Conservation (phyloP, 2,888 invertebrate genomes). For the Euphydryas editha region DNA sequence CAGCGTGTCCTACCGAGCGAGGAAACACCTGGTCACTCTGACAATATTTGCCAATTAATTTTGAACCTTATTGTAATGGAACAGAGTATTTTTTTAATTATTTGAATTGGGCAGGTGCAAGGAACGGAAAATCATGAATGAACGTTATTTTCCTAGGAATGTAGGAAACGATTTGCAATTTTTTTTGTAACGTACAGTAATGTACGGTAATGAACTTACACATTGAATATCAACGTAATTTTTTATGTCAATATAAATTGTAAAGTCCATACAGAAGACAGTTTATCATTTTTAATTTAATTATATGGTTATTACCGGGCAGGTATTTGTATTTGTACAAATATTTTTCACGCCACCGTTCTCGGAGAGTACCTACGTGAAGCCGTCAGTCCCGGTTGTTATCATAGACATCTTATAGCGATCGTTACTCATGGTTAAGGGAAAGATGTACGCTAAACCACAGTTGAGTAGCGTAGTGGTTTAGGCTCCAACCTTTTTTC, state of each 20-base stretch:
- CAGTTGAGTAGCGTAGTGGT: no score
- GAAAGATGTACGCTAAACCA: no score
- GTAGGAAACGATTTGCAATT: constrained; percentile 6
- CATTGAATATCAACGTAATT: background rate
- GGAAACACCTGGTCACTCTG: constrained; percentile 67
- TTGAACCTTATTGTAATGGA: constrained; percentile 25
- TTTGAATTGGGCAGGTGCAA: constrained; percentile 36
- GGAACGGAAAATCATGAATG: constrained; percentile 38
- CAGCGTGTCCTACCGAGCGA: constrained; percentile 67
- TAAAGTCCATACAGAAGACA: background rate
- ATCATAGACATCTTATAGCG: no score
- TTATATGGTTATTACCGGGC: no score
- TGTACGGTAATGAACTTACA: background rate
- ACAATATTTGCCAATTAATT: constrained; percentile 10
- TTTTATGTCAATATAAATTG: background rate
- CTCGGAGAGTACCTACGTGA: no score
- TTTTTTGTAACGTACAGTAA: constrained; percentile 8
- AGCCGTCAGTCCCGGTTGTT: no score
- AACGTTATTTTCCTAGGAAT: constrained; percentile 34
- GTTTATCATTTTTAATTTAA: no score
- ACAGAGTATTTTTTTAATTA: background rate
- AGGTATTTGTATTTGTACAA: no score
- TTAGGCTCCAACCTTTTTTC: no score
- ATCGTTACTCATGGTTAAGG: no score
- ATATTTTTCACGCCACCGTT: no score